Evolutionary conservation across 2,797 vertebrate genomes (phyloP).

Genomic region (Anguilla obscura): DNA sequence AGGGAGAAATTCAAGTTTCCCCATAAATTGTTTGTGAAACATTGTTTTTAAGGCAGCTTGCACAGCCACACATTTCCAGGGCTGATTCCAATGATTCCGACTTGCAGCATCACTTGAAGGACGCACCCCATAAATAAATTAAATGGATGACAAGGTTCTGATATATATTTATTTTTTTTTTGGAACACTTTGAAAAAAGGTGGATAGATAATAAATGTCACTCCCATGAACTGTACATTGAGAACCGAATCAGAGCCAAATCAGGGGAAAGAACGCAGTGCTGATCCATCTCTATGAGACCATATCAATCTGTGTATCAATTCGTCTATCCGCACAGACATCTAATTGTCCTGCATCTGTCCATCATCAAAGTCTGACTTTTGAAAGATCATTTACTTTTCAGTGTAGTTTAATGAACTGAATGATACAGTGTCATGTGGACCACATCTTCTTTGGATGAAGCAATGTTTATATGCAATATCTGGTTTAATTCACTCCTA

Average conservation of each 20-base stretch:
- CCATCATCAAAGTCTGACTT: neutral
- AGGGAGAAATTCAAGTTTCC: neutral
- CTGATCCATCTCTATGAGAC: neutral
- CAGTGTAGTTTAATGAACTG: neutral
- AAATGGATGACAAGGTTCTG: slow-evolving; percentile 35
- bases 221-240: slow-evolving; percentile 32
- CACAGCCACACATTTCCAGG: neutral
- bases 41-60: neutral
- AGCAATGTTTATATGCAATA: neutral
- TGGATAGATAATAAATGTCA: slow-evolving; percentile 53
- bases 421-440: neutral
- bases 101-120: slow-evolving; percentile 20
- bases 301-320: slow-evolving; percentile 6
- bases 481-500: slow-evolving; percentile 3
- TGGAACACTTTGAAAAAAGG: slow-evolving; percentile 45
- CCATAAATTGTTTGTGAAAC: neutral
- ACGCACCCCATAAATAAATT: slow-evolving; percentile 48
- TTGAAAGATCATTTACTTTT: neutral
- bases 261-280: slow-evolving; percentile 11
- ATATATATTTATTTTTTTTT: slow-evolving; percentile 36
- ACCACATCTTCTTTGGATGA: neutral
- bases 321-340: neutral
- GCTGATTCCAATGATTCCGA: slow-evolving; percentile 7
- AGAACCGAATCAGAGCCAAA: slow-evolving; percentile 28
- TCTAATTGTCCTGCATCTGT: slow-evolving; percentile 19